Base-by-base conservation (phyloP, 2,888 invertebrate species). In the Spilosoma lubricipeda region DNA sequence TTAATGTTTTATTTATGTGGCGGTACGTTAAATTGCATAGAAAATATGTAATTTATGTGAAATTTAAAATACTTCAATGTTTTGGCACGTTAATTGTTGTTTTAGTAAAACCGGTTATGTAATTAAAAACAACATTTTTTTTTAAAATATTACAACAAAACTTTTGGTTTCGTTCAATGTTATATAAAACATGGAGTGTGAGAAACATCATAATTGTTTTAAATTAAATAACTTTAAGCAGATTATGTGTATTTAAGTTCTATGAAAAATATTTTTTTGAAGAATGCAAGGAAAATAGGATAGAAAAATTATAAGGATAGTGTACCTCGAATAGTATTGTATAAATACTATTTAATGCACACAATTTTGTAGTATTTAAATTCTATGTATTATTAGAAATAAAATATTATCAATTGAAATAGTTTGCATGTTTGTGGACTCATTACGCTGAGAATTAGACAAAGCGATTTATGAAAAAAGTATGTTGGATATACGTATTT, bases 1-100 rank as follows among this genome's bases (percentile, higher is more conserved):
- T 63, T 71, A 72, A 77, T 42, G 23, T 33, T 42, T 23, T 23
- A 23, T 63, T 70, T 70, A 74, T 70, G 66, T 39, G 4, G 59
- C 65, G 23, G 30, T 69, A 65, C 39, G 13, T 36, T 39, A 71
- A 42, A 23, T 71, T 64, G 64, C 39, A 36, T 71, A 11, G 52
- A n/a, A 66, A 65, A 52, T 56, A 71, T 52, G 71, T 27, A 71
- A 66, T 65, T 67, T 42, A 36, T 71, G 42, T 42, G 42, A 70
- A 70, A 70, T 70, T 70, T 45, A 70, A 33, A 42, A 30, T 45
- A 15, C 63, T 9, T 42, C 45, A 27, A 39, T 70, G 27, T 70
- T 56, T 15, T 68, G 20, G 52, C 23, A 67, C 33, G 30, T 67
- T 48, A 33, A 67, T 67, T 30, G 45, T 67, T 30, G 45, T 48